Base-by-base conservation (phyloP, 1,140 invertebrate species). In the Drosophila santomea region DNA sequence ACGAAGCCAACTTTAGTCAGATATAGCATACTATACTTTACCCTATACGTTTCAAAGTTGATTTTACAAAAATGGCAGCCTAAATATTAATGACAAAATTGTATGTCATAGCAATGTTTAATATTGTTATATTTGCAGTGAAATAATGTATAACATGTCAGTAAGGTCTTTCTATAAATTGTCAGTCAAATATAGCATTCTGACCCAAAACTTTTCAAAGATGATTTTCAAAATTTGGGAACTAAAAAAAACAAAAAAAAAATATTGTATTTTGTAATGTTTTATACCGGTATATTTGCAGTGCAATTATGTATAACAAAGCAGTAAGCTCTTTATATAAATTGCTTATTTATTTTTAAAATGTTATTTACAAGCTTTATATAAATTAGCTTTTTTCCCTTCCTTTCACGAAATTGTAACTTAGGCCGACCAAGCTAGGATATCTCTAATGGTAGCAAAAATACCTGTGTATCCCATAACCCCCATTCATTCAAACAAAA, bases 381-480 rank as follows among this genome's bases (percentile, higher is more conserved):
- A 51, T 35, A 66, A 23, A 51, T 32, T 44, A 38, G 36, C 44
- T 57, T n/a, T n/a, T 64, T n/a, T 44, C 38, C 15, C 44, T 35
- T 68, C 25, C 39, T 54, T 55, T 57, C 43, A 61, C 64, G 71
- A 75, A 78, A 68, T 68, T 82, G 67, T 60, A 86, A 83, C 75
- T 79, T 83, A 86, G 88, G 82, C 82, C 66, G 83, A 72, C 82
- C 74, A 62, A 54, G 61, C 28, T 59, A 62, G 58, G 43, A 44
- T 58, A 66, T 81, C 61, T 58, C 45, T 79, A 86, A 88, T 86
- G 84, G 82, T 71, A 63, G 64, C 71, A 48, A 44, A 86, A 86
- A 86, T 86, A 86, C 82, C 82, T 86, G 82, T 48, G 50, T 73
- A 62, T 57, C 43, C 47, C 54, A 41, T 52, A 52, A 47, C 43